Conservation (phyloP, 2,888 invertebrate genomes). For the Latrodectus hesperus region DNA sequence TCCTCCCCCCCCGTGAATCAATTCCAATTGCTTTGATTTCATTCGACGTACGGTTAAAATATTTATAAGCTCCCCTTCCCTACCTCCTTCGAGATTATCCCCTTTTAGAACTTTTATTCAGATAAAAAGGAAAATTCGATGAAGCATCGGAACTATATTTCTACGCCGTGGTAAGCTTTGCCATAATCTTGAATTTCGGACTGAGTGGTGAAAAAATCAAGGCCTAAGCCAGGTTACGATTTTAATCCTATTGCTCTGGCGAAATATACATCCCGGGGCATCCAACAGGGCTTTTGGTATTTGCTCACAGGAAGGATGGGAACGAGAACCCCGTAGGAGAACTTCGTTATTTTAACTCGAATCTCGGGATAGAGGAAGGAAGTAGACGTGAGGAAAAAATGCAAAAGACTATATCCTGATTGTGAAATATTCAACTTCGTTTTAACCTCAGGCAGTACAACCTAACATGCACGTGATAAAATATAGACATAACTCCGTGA, state of each 20-base stretch:
- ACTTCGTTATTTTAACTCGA: slow-evolving; percentile 60
- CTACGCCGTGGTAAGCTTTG: not conserved
- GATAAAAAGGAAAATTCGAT: slow-evolving; percentile 20
- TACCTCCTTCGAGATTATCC: slow-evolving; percentile 42
- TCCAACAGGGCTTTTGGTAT: not conserved
- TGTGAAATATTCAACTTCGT: slow-evolving; percentile 65
- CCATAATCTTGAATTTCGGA: slow-evolving; percentile 37
- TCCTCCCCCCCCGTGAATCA: slow-evolving; percentile 34
- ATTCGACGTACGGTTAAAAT: slow-evolving; percentile 54
- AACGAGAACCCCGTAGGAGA: slow-evolving; percentile 10
- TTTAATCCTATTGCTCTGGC: slow-evolving; percentile 59
- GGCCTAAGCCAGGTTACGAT: slow-evolving; percentile 37
- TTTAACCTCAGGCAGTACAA: slow-evolving; percentile 42
- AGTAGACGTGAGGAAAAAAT: slow-evolving; percentile 21
- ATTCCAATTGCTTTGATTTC: slow-evolving; percentile 60
- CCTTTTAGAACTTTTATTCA: slow-evolving; percentile 16
- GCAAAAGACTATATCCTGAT: slow-evolving; percentile 54
- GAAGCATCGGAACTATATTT: not conserved
- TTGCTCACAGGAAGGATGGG: not conserved
- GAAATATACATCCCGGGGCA: slow-evolving; percentile 46
- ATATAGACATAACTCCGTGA: slow-evolving; percentile 1
- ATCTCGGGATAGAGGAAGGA: slow-evolving; percentile 8
- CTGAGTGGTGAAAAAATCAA: slow-evolving; percentile 52
- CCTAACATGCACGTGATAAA: slow-evolving; percentile 18
- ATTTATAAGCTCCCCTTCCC: slow-evolving; percentile 53